Percentiles rank a stretch among this genome's conserved stretches.
These are phyloP conservation scores for Mobula hypostoma DNA, from an alignment of 2,113 vertebrate genomes.

Conservation along the genomic window DNA sequence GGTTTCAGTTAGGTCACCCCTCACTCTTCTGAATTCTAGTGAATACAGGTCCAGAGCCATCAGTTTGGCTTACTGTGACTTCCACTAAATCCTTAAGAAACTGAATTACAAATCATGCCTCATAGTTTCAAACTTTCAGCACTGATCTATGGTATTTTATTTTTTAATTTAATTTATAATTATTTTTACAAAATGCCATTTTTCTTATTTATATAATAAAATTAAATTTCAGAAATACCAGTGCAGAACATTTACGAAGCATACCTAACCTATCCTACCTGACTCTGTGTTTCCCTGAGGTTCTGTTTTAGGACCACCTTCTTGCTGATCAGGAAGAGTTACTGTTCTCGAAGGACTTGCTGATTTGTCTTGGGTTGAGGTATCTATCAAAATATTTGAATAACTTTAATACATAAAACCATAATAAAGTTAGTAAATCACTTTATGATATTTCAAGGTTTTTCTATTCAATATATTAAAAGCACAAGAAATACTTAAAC, in stretches of 20 bases:
- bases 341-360: neutral
- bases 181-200: neutral
- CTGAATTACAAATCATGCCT: neutral
- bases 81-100: neutral
- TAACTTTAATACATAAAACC: neutral
- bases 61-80: neutral
- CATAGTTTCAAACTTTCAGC: too few species aligned
- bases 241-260: neutral
- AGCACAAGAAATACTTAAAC: neutral
- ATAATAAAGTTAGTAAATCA: neutral
- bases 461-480: neutral
- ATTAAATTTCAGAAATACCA: neutral
- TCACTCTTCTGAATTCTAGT: too few species aligned
- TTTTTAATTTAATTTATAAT: too few species aligned
- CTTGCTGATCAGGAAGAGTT: conserved; percentile 13
- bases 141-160: too few species aligned
- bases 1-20: too few species aligned
- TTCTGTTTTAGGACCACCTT: neutral
- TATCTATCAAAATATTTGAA: neutral
- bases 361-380: neutral
- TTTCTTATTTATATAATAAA: neutral
- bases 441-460: too few species aligned
- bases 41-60: too few species aligned
- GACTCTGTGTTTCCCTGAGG: neutral
- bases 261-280: neutral